Conservation (phyloP, 2,888 invertebrate genomes). For the Steinernema scapterisci region DNA sequence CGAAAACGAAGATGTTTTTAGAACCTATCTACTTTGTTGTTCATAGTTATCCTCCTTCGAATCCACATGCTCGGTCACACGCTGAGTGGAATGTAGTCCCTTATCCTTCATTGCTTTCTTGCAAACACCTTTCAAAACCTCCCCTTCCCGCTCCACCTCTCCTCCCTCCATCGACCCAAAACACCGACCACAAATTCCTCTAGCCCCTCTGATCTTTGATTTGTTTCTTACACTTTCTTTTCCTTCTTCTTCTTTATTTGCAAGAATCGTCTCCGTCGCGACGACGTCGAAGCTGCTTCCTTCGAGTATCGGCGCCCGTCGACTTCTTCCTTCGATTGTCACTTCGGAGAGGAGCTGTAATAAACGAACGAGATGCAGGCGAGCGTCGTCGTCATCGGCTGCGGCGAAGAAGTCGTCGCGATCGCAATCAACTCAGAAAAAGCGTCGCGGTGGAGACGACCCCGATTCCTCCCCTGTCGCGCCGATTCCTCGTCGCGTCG, state of each 20-base stretch:
- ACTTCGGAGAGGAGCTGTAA: neutral
- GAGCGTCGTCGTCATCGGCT: neutral
- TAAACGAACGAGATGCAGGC: neutral
- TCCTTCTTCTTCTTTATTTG: neutral
- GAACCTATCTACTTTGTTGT: no score
- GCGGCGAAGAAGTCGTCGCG: neutral
- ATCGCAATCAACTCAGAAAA: neutral
- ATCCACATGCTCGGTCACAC: no score
- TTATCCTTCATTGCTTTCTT: neutral
- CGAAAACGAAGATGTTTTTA: no score
- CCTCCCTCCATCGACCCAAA: neutral
- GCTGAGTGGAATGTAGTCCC: no score
- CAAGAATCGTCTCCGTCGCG: neutral
- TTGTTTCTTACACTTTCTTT: neutral
- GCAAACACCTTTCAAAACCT: neutral
- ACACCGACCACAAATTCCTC: neutral
- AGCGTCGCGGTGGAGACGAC: neutral
- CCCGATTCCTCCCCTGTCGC: conserved; percentile 25
- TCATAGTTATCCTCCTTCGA: no score
- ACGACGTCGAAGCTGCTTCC: neutral
- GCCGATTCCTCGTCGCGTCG: conserved; percentile 14
- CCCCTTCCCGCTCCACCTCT: neutral
- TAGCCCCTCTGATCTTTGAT: neutral
- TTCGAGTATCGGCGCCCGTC: neutral
- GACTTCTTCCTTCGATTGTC: neutral